These are phyloP conservation scores for Apocrypta bakeri DNA, from an alignment of 1,140 invertebrate genomes.

Conservation along the genomic window DNA sequence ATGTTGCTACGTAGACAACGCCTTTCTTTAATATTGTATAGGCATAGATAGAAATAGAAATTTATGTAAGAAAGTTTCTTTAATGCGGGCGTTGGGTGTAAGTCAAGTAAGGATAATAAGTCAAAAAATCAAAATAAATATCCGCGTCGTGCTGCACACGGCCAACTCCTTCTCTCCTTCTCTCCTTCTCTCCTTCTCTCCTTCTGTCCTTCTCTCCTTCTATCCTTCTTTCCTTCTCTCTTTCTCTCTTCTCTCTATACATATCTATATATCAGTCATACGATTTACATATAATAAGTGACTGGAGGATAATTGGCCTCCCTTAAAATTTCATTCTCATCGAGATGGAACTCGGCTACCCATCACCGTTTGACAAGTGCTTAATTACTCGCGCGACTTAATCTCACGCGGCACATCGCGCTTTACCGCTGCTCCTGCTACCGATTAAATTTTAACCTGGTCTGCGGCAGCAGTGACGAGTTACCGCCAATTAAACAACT, in stretches of 20 bases:
- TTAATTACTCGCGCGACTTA: slow-evolving; percentile 43
- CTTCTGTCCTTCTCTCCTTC: no score
- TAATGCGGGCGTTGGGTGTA: not conserved
- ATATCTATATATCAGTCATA: no score
- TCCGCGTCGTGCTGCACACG: not conserved
- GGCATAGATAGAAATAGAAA: slow-evolving; percentile 28
- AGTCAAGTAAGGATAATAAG: no score
- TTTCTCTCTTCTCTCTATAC: no score
- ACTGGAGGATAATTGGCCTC: slow-evolving; percentile 42
- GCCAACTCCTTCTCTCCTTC: not conserved
- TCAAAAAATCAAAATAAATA: not conserved
- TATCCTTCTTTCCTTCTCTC: no score
- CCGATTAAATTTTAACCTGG: slow-evolving; percentile 42
- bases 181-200: no score
- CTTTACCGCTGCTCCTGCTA: not conserved
- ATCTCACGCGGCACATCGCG: slow-evolving; percentile 19
- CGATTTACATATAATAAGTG: slow-evolving; percentile 50
- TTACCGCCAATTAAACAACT: slow-evolving; percentile 42
- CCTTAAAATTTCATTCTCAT: slow-evolving; percentile 50
- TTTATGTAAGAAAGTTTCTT: slow-evolving; percentile 43
- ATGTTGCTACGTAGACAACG: not conserved
- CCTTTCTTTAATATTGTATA: not conserved
- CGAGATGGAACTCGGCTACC: slow-evolving; percentile 8
- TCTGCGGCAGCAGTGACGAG: not conserved
- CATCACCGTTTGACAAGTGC: slow-evolving; percentile 51